Percentiles rank a stretch among this genome's conserved stretches.
Evolutionary conservation across 2,888 invertebrate genomes (phyloP).

Genomic region (Toxonevra muliebris): DNA sequence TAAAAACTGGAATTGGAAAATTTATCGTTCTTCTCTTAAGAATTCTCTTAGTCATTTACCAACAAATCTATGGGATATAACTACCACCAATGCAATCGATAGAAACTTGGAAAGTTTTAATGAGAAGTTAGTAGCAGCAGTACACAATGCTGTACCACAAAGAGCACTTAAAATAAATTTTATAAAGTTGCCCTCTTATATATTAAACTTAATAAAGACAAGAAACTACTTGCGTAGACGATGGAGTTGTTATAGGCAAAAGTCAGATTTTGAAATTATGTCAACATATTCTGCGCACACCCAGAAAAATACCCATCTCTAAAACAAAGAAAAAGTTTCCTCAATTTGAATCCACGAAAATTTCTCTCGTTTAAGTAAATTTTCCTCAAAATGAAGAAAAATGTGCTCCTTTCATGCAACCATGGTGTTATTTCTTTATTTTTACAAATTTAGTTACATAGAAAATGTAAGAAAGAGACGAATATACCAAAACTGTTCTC

Average conservation of each 20-base stretch:
- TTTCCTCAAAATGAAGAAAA: too few species aligned
- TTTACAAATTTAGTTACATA: too few species aligned
- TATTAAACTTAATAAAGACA: too few species aligned
- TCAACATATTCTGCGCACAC: conserved; percentile 1
- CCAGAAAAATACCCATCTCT: too few species aligned
- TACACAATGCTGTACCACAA: background rate
- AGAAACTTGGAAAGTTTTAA: background rate
- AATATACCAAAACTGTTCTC: too few species aligned
- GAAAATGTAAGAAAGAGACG: too few species aligned
- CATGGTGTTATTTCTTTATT: too few species aligned
- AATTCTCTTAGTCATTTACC: background rate
- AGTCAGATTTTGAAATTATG: background rate
- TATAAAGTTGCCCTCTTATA: too few species aligned
- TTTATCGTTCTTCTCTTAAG: conserved; percentile 11
- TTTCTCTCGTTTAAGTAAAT: too few species aligned
- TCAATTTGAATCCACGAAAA: too few species aligned
- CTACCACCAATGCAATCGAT: background rate
- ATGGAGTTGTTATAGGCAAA: conserved; percentile 5
- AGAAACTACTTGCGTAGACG: conserved; percentile 13
- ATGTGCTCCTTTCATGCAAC: too few species aligned
- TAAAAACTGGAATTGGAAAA: conserved; percentile 18
- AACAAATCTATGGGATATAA: conserved; percentile 1
- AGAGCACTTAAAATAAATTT: background rate
- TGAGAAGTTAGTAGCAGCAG: background rate
- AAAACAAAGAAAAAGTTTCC: too few species aligned